Conservation (phyloP, 2,797 vertebrate species). For the Tapera naevia region DNA sequence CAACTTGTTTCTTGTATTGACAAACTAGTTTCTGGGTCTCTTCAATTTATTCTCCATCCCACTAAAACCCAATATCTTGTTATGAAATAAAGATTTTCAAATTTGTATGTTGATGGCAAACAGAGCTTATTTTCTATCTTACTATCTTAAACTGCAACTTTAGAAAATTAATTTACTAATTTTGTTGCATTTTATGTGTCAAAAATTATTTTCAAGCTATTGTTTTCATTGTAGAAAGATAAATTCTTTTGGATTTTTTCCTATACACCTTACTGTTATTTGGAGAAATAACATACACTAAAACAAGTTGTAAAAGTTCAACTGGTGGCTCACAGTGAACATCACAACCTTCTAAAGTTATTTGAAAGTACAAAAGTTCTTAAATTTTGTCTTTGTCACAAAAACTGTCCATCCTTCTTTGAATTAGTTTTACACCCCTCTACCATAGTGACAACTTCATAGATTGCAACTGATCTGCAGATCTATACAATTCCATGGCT, state of each 20-base stretch:
- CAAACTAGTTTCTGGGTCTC: not conserved
- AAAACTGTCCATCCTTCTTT: constrained; percentile 4
- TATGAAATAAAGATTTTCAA: not conserved
- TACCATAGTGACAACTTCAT: constrained; percentile 14
- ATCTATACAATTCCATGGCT: constrained; percentile 27
- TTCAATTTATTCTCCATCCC: not conserved
- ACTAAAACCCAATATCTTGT: not conserved
- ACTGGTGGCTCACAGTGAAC: not conserved
- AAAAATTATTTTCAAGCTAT: not conserved
- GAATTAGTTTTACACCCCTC: constrained; percentile 37
- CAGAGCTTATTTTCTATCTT: not conserved
- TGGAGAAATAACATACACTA: not conserved
- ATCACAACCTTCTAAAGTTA: not conserved
- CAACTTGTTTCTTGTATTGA: not conserved
- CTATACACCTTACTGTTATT: not conserved
- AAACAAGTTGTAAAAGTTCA: constrained; percentile 44
- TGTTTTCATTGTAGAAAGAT: not conserved
- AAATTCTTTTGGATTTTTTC: not conserved
- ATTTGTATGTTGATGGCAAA: not conserved
- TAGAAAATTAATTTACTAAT: not conserved
- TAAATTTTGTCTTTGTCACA: not conserved
- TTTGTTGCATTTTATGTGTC: not conserved
- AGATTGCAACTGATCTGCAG: constrained; percentile 48
- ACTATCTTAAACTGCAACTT: not conserved
- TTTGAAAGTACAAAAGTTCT: constrained; percentile 18